Percentiles rank a stretch among this genome's conserved stretches.
Evolutionary conservation across 2,797 vertebrate genomes (phyloP).

Genomic region (Alcedo quadribrachys): DNA sequence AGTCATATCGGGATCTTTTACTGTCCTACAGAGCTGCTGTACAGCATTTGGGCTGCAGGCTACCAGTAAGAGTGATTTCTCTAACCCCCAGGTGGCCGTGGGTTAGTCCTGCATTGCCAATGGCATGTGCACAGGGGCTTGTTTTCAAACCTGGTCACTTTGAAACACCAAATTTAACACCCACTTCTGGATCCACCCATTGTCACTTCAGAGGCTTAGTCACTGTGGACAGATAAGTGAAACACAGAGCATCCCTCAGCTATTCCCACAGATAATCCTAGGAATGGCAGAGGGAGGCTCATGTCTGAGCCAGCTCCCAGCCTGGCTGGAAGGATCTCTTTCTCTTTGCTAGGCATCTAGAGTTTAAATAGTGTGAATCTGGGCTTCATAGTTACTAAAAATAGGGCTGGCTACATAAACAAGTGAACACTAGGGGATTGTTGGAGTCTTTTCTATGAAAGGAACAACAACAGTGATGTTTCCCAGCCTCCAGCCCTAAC

Average conservation of each 20-base stretch:
- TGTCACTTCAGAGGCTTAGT: background rate
- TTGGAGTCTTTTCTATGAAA: background rate
- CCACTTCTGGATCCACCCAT: accelerated
- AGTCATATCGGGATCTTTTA: background rate
- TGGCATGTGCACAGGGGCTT: accelerated
- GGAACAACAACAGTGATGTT: background rate
- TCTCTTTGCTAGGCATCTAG: background rate
- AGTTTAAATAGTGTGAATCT: background rate
- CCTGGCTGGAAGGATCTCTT: background rate
- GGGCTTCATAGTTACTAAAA: background rate
- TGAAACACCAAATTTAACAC: background rate
- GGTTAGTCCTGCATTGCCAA: background rate
- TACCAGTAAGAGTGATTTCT: background rate
- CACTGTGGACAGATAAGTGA: background rate
- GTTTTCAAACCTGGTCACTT: background rate
- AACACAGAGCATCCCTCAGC: background rate
- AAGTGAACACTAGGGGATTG: background rate
- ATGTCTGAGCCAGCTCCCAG: background rate
- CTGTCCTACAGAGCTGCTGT: background rate
- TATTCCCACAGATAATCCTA: background rate
- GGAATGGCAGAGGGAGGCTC: background rate
- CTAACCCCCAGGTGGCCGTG: accelerated
- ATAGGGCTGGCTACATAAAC: background rate
- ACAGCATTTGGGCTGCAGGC: accelerated
- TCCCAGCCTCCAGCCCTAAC: background rate